Evolutionary conservation across 1,140 invertebrate genomes (phyloP), one percentile per base, ranked within the genome.

Genomic region (Centruroides sculpturatus): DNA sequence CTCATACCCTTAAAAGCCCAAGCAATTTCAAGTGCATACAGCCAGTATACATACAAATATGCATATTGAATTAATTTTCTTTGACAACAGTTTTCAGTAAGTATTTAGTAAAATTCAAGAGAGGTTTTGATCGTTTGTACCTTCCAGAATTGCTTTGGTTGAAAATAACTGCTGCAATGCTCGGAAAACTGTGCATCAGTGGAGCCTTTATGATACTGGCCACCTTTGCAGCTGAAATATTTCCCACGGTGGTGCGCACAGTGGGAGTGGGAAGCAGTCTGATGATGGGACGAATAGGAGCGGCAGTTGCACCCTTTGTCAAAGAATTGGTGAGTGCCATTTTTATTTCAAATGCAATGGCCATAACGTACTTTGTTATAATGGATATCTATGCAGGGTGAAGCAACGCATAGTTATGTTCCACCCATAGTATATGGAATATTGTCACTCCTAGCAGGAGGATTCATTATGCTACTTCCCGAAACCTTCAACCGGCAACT

Each of bases 251-350:
- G 52, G 79, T 93, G 63, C 73, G 91, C 64, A 86, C 89, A 46
- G 83, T 92, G 48, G 92, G 91, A 1, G 83, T 95, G 1, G 91
- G 90, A 4, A 83, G 87, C 3, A 92, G 90, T 72, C 90, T 87
- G 69, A 86, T 85, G 3, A 90, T 95, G 79, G 90, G 92, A 4
- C 75, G 92, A 60, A 78, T 95, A 36, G 92, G 92, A 48, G 91
- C 92, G 23, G 93, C 94, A 82, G 73, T 91, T 3, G 94, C 92
- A 3, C 92, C 92, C 2, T 93, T 94, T 71, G 83, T 96, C 10
- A 61, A 61, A 13, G 63, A 64, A 54, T 13, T 66, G 34, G 65
- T 66, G 58, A 54, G 49, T 60, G 23, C 35, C 2, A 5, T 49
- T 49, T 49, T 3, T n/a, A 10, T 49, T 10, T 49, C 10, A 0